Conservation (phyloP, 2,113 vertebrate species). For the Tautogolabrus adspersus region DNA sequence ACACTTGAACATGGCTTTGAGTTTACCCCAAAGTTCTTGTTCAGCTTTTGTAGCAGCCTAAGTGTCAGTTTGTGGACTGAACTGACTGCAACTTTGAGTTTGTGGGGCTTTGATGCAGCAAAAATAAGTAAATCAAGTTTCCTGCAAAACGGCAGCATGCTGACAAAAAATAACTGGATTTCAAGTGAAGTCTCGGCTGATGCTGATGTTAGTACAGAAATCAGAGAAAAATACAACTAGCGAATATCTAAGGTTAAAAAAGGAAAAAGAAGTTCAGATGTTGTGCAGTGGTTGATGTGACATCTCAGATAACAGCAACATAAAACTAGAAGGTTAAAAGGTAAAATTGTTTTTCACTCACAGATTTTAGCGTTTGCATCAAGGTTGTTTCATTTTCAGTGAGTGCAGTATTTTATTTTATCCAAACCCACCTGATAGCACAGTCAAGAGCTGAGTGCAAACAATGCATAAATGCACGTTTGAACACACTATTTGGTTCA, state of each 20-base stretch:
- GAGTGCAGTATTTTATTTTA: too few species aligned
- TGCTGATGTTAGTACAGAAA: not conserved
- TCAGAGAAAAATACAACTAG: not conserved
- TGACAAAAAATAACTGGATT: not conserved
- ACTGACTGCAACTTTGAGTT: not conserved
- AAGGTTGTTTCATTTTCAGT: too few species aligned
- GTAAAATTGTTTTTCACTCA: too few species aligned
- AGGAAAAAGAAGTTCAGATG: not conserved
- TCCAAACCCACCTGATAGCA: too few species aligned
- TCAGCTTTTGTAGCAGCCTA: not conserved
- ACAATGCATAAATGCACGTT: too few species aligned
- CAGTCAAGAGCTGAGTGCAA: too few species aligned
- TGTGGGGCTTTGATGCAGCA: not conserved
- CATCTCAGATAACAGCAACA: not conserved
- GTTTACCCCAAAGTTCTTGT: not conserved
- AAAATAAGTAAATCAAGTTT: not conserved
- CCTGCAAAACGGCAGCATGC: not conserved
- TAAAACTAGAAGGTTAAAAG: too few species aligned
- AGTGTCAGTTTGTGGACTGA: not conserved
- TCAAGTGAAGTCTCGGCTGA: not conserved
- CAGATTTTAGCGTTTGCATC: too few species aligned
- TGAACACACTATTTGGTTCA: too few species aligned
- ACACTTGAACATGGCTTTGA: constrained; percentile 7
- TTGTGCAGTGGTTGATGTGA: not conserved
- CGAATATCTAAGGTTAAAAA: not conserved